Conservation (phyloP, 2,113 vertebrate genomes). For the Melospiza georgiana region DNA sequence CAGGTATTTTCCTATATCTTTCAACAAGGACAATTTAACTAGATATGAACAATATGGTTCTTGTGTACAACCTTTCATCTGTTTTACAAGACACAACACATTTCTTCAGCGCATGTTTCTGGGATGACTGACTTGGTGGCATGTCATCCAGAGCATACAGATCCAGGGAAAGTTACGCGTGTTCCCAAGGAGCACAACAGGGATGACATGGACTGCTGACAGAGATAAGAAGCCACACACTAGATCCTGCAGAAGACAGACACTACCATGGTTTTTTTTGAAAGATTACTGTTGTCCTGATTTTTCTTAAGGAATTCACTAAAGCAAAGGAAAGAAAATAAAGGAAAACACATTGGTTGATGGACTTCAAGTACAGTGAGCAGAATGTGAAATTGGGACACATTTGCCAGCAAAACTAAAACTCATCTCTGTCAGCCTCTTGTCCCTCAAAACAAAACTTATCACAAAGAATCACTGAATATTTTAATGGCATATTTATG, state of each 20-base stretch:
- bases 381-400: neutral
- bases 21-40: neutral
- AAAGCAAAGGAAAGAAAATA: neutral
- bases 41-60: neutral
- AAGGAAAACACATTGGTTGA: rapidly evolving
- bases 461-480: neutral
- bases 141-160: rapidly evolving
- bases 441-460: neutral
- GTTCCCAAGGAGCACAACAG: neutral
- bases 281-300: neutral
- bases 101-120: neutral
- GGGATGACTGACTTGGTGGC: neutral
- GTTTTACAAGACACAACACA: neutral
- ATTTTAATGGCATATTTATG: neutral
- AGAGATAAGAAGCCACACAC: neutral
- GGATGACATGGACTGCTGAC: no score
- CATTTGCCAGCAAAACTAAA: neutral
- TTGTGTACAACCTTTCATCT: neutral
- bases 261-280: neutral
- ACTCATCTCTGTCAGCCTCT: neutral
- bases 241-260: neutral
- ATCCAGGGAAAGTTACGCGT: no score
- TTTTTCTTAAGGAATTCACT: neutral
- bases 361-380: neutral
- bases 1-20: neutral